Evolutionary conservation across 1,140 invertebrate species (phyloP).

Genomic region (Dinothrombium tinctorium): DNA sequence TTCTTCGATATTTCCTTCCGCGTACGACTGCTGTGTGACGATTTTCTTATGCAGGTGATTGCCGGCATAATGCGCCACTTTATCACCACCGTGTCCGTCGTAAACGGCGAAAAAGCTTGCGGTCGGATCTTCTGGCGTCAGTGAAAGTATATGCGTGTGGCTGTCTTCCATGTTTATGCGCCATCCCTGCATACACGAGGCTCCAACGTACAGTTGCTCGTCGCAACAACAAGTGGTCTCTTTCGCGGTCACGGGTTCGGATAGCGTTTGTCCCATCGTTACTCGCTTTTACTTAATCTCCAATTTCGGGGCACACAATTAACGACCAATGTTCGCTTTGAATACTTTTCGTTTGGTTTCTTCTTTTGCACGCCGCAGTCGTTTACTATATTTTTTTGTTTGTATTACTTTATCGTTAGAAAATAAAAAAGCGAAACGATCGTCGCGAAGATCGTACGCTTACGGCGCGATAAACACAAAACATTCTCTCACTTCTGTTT

Average conservation of each 20-base stretch:
- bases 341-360: no score
- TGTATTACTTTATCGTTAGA: no score
- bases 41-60: slow-evolving; percentile 61
- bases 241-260: slow-evolving; percentile 76
- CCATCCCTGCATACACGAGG: slow-evolving; percentile 98
- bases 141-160: slow-evolving; percentile 72
- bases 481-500: no score
- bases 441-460: no score
- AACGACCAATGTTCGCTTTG: no score
- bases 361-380: no score
- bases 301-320: no score
- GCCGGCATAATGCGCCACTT: slow-evolving; percentile 76
- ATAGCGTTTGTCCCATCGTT: slow-evolving; percentile 92
- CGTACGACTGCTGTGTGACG: slow-evolving; percentile 33
- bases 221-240: slow-evolving; percentile 54
- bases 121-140: slow-evolving; percentile 61
- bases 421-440: no score
- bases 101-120: slow-evolving; percentile 93
- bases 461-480: no score
- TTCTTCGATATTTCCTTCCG: slow-evolving; percentile 47
- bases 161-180: slow-evolving; percentile 72
- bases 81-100: slow-evolving; percentile 80
- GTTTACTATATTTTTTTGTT: no score
- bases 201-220: slow-evolving; percentile 34
- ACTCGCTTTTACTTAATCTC: no score